These are phyloP conservation scores for Macrocentrus cingulum DNA, from an alignment of 1,140 invertebrate genomes.

Conservation along the genomic window DNA sequence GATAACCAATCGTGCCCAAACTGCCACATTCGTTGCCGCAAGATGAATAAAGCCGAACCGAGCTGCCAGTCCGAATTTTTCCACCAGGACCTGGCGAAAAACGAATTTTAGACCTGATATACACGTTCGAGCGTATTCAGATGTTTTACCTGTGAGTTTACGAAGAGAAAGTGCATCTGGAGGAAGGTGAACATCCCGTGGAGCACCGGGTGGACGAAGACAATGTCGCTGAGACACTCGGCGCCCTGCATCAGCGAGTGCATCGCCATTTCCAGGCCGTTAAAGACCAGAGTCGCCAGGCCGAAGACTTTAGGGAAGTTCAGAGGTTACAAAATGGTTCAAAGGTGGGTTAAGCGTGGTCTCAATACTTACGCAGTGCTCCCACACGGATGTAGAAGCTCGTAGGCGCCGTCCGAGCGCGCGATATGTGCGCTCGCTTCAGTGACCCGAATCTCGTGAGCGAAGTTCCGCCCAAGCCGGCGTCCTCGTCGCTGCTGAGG, in stretches of 20 bases:
- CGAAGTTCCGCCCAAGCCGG: conserved; percentile 55
- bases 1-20: conserved; percentile 65
- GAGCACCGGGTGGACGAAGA: conserved; percentile 67
- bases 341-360: too few species aligned
- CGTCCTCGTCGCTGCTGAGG: conserved; percentile 45
- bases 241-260: conserved; percentile 64
- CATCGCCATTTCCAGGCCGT: conserved; percentile 68
- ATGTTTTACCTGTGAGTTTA: conserved; percentile 66
- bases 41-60: conserved; percentile 66
- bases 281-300: conserved; percentile 68
- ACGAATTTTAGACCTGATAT: not conserved
- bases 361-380: conserved; percentile 68
- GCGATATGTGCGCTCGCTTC: conserved; percentile 62
- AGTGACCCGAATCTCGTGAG: conserved; percentile 62
- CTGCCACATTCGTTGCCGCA: conserved; percentile 64
- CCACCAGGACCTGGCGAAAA: conserved; percentile 59
- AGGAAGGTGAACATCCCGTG: conserved; percentile 71
- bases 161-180: conserved; percentile 72
- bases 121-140: not conserved
- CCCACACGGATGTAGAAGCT: conserved; percentile 71
- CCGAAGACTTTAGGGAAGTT: too few species aligned
- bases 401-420: conserved; percentile 61
- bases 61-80: conserved; percentile 61
- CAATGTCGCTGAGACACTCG: conserved; percentile 62
- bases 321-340: too few species aligned